phyloP scores from a whole-genome alignment of 2,888 invertebrate genomes.

The Lutraria lutraria region DNA sequence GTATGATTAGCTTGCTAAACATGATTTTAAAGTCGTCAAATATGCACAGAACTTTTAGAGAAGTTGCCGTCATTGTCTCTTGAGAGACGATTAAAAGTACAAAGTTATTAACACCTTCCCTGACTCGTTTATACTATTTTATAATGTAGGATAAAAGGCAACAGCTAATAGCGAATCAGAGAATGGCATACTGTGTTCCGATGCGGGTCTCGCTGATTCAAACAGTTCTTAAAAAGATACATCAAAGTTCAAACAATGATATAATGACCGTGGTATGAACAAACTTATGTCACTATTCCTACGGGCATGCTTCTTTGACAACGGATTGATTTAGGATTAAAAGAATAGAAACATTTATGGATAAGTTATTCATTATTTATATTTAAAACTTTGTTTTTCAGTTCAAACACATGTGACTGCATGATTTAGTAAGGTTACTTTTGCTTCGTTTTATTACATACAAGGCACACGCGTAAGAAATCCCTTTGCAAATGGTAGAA shows the following conservation, averaged over 20 bases:
- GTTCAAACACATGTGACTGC: too few relatives aligned
- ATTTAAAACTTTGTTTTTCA: too few relatives aligned
- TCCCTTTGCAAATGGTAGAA: neutral
- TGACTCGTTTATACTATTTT: conserved; percentile 9
- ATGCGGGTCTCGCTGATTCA: conserved; percentile 9
- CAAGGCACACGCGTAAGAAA: too few relatives aligned
- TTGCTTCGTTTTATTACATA: too few relatives aligned
- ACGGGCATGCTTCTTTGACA: conserved; percentile 22
- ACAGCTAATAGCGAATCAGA: neutral
- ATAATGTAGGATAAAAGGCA: conserved; percentile 15
- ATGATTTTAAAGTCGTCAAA: conserved; percentile 35
- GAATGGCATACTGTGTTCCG: neutral
- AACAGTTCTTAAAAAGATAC: conserved; percentile 22
- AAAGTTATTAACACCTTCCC: conserved; percentile 24
- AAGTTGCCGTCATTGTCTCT: neutral
- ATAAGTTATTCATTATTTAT: neutral
- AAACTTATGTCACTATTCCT: conserved; percentile 3
- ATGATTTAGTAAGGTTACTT: too few relatives aligned
- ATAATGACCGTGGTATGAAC: conserved; percentile 12
- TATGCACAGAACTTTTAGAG: conserved; percentile 33
- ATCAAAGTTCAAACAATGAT: conserved; percentile 33
- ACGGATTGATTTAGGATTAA: neutral
- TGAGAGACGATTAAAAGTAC: neutral
- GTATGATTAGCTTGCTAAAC: conserved; percentile 30
- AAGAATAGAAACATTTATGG: neutral